These are phyloP conservation scores for Tricholaema leucomelas DNA, from an alignment of 2,113 vertebrate species.

Conservation along the genomic window DNA sequence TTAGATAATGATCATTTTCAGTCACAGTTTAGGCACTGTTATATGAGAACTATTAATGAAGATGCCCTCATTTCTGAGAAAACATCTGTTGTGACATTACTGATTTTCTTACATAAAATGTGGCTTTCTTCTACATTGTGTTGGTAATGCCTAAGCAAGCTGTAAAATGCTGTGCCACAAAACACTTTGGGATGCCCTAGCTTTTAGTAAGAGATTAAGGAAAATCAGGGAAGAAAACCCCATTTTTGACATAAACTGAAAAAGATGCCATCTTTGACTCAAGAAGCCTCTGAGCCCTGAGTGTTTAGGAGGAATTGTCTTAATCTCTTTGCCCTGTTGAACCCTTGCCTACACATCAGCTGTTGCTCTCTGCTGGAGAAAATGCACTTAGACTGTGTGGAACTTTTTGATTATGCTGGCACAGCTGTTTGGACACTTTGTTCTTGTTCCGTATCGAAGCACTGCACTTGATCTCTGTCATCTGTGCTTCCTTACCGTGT, in stretches of 20 bases:
- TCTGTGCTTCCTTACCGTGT: background rate
- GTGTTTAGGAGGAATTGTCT: background rate
- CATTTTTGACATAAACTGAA: background rate
- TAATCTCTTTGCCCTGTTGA: background rate
- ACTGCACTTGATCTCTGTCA: background rate
- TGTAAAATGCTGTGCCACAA: background rate
- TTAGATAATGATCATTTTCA: background rate
- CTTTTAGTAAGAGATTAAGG: background rate
- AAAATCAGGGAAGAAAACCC: background rate
- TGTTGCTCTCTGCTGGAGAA: background rate
- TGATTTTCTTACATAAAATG: background rate
- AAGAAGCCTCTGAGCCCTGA: background rate
- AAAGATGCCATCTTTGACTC: background rate
- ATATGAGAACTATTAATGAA: background rate
- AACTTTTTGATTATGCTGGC: background rate
- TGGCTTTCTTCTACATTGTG: fast-evolving
- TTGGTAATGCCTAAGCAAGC: background rate
- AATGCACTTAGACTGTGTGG: background rate
- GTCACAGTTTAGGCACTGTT: background rate
- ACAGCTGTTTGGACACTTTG: background rate
- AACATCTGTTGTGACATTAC: background rate
- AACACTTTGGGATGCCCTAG: background rate
- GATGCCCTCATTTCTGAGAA: background rate
- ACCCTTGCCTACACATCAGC: background rate
- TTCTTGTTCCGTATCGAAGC: fast-evolving